A percentile compares a stretch with the other conserved stretches of the same genome.
Conservation (phyloP, 2,888 invertebrate genomes). For the Gasteruption jaculator region DNA sequence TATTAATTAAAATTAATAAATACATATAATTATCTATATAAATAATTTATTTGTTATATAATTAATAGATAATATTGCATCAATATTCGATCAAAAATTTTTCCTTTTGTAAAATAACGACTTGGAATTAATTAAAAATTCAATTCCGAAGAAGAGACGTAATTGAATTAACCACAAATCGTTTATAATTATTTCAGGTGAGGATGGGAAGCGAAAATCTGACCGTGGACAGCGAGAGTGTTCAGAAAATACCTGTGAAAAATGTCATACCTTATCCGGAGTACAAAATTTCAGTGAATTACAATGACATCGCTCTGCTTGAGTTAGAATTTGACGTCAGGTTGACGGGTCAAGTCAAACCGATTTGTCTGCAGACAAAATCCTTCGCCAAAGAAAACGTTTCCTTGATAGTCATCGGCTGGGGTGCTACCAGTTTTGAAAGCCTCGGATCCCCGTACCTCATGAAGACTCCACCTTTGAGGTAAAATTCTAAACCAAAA, state of each 20-base stretch:
- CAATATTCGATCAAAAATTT: too few relatives aligned
- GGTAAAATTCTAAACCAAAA: constrained; percentile 24
- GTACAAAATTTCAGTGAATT: constrained; percentile 32
- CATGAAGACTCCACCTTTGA: constrained; percentile 35
- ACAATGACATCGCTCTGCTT: constrained; percentile 41
- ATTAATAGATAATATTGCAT: neutral
- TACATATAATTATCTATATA: neutral
- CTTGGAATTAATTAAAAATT: too few relatives aligned
- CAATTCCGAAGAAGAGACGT: too few relatives aligned
- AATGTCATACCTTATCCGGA: constrained; percentile 33
- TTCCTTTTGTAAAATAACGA: too few relatives aligned
- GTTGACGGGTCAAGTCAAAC: constrained; percentile 28
- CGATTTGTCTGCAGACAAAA: constrained; percentile 39
- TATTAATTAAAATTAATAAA: neutral
- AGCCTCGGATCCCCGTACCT: constrained; percentile 23
- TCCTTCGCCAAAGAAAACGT: constrained; percentile 20
- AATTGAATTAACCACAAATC: neutral
- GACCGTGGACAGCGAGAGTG: constrained; percentile 11
- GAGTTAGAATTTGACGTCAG: constrained; percentile 28
- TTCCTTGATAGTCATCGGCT: constrained; percentile 37
- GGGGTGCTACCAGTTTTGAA: constrained; percentile 32
- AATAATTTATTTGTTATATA: neutral
- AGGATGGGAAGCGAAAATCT: constrained; percentile 37
- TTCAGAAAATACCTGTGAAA: constrained; percentile 31
- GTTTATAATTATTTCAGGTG: constrained; percentile 26